A percentile compares a stretch with the other conserved stretches of the same genome.
phyloP scores from a whole-genome alignment of 37 sponge, comb jelly and placozoan genomes.

The Crambe crambe region DNA sequence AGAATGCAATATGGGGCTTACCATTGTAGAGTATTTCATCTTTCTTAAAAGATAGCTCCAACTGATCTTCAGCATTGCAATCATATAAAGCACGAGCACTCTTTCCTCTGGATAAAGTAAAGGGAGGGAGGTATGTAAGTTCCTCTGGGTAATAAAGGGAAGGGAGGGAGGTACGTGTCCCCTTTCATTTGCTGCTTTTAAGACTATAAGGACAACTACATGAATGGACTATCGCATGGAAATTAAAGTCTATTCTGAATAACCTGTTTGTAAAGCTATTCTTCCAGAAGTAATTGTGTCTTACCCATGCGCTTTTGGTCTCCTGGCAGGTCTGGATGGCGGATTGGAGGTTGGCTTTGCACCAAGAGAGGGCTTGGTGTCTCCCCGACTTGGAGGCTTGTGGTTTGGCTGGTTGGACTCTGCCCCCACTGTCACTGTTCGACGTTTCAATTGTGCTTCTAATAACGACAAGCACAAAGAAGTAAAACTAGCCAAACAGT shows the following conservation, averaged over 20 bases:
- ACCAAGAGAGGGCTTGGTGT: background rate
- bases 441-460: constrained; percentile 4
- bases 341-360: background rate
- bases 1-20: background rate
- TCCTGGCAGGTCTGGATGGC: constrained; percentile 15
- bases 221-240: too few relatives aligned
- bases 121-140: background rate
- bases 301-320: background rate
- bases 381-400: background rate
- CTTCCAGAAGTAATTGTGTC: too few relatives aligned
- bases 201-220: too few relatives aligned
- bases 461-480: background rate
- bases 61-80: constrained; percentile 79
- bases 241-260: too few relatives aligned
- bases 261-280: too few relatives aligned
- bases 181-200: too few relatives aligned
- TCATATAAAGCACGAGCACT: constrained; percentile 82
- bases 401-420: background rate
- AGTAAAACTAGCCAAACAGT: too few relatives aligned
- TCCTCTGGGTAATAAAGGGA: too few relatives aligned
- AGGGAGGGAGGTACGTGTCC: too few relatives aligned
- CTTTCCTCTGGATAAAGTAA: constrained; percentile 2
- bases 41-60: constrained; percentile 83
- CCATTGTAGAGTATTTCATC: constrained; percentile 75
- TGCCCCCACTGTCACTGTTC: background rate